Evolutionary conservation across 2,888 invertebrate genomes (phyloP), one percentile per base, ranked within the genome.

Genomic region (Xylota sylvarum): DNA sequence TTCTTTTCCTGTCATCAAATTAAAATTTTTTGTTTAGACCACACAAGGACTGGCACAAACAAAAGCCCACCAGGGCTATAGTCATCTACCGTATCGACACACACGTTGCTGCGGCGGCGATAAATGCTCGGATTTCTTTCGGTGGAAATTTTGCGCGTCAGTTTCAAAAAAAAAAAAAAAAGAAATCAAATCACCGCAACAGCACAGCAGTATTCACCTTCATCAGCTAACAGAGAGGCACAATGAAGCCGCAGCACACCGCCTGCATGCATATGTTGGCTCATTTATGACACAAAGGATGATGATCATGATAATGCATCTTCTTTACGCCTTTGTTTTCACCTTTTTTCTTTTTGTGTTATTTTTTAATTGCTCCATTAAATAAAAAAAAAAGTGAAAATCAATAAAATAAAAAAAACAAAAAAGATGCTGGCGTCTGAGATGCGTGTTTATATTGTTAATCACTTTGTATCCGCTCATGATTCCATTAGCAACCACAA

Each of bases 201-300:
- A 35, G 17, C 50, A 2, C 64, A 56, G n/a, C 46, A 52, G n/a
- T 52, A 48, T 81, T 67, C 77, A 86, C 85, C 85, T 86, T 86
- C 64, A 40, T 58, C 60, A 46, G 62, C 55, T 27, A 52, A 58
- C 76, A 27, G 17, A 58, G 23, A 23, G 23, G 23, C 23, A 46
- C 23, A 46, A 10, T 72, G 50, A 56, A 6, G 58, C 37, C 67
- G 60, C 17, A 17, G 37, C 32, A 40, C 30, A 37, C 70, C 56
- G 86, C 86, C 82, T 86, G 86, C 86, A 82, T 86, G 76, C 86
- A 86, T 86, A 81, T 78, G 82, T 50, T 48, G 65, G 23, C 37
- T 35, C 64, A 76, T 86, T 86, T 86, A 86, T 82, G 81, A 73
- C 86, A 86, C 86, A 86, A 86, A 86, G 82, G 82, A 86, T 82